Evolutionary conservation across 2,113 vertebrate species (phyloP), one percentile per base, ranked within the genome.

Genomic region (Gopherus flavomarginatus): DNA sequence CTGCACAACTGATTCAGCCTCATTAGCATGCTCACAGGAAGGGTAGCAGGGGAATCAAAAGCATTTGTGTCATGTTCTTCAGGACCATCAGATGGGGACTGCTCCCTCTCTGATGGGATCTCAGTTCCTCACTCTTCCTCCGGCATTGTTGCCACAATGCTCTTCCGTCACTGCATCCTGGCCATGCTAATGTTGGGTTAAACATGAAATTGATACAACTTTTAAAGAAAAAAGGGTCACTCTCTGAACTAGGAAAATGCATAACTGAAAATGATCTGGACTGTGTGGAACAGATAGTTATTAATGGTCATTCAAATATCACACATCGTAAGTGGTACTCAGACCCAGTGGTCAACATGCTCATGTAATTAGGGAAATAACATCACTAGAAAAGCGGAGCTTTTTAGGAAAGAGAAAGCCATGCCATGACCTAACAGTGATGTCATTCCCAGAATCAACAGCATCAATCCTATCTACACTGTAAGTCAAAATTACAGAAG

Each of bases 41-140:
- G 91, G 91, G 90, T 86, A 38, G 10, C 65, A 85, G 62, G 65
- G 86, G 86, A 52, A 81, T 62, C 69, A 38, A 83, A 94, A 94
- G 59, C 49, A 83, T 81, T 83, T 81, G 1, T 17, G 14, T 85
- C 6, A 0, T 49, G 69, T 35, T 29, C 69, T 95, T 56, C 49
- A 57, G 44, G 57, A 16, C 87, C 88, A 85, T 38, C 75, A 85
- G 91, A 84, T 3, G 52, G 81, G 16, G 91, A 7, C 82, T 81
- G 83, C 42, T 81, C 62, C 85, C 44, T 38, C 10, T 29, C n/a
- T 89, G 87, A 94, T 44, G 38, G 22, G 47, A 27, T 93, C 38
- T 26, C 7, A n/a, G 2, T n/a, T 14, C 35, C 47, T 86, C 7
- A 0, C 24, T 38, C 42, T n/a, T 53, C 75, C 53, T 79, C 85